Evolutionary conservation across 1,140 invertebrate species (phyloP), one percentile per base, ranked within the genome.

Genomic region (Drosophila busckii): DNA sequence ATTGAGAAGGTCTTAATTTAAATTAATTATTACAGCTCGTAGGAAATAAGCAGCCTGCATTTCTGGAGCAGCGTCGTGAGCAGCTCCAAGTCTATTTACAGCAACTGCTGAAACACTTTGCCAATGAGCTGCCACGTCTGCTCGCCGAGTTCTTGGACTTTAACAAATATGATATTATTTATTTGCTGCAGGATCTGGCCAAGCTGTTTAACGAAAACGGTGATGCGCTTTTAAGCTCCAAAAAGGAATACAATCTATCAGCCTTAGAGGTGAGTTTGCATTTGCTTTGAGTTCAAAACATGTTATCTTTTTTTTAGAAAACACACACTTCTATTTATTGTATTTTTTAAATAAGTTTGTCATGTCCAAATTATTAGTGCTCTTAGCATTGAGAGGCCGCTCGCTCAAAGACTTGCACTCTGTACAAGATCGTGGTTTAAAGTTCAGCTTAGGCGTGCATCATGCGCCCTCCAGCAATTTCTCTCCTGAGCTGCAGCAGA

Each of bases 11-110:
- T n/a, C n/a, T n/a, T 25, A 10, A 6, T 40, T 28, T 16, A 13
- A 10, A 7, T 20, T 4, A 1, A 4, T n/a, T 2, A 3, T 60
- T 44, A 1, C 32, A 87, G 86, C 64, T 87, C 0, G 92, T 95
- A 71, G 93, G 94, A 0, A 94, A 94, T 65, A 92, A 92, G 64
- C 92, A 91, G 66, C 94, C 95, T 7, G 89, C 91, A 9, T 98
- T 98, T 84, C 90, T 98, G 12, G 95, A 96, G 80, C 94, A 93
- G 75, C 90, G 97, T 50, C 91, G 95, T 37, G 88, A 90, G 58
- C 93, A 92, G 10, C 88, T 98, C 16, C 93, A 97, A 85, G 88
- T 90, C 8, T 98, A 98, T 88, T 88, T 98, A 3, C 93, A 93
- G 83, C 92, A 91, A 52, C 88, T 94, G 4, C 90, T 95, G 16